Base-by-base conservation (phyloP, 2,797 vertebrate species). In the Kryptolebias ocellatus region DNA sequence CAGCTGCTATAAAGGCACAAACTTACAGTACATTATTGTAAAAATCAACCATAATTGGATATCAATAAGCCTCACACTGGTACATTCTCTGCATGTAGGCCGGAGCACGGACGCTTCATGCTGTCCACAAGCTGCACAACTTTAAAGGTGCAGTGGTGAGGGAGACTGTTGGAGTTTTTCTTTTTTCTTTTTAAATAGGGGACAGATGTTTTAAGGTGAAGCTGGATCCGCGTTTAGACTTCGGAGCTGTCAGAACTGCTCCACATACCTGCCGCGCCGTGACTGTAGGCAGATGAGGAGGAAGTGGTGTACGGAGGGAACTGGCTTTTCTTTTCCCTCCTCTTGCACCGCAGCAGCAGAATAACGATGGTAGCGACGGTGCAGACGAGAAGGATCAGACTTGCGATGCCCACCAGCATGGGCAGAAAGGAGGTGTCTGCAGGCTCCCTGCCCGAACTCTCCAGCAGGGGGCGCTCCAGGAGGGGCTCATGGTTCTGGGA, bases 271-370 rank as follows among this genome's bases (percentile, higher is more conserved):
- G 65, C 18, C 5, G 86, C 66, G 51, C 90, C 72, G 5, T 70
- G 88, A 79, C 87, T 92, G 63, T 95, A 95, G 61, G 94, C 94
- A 0, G 93, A 81, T 29, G 92, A 93, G 5, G 94, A 93, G 4
- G 94, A 95, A 45, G 86, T 91, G 59, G 91, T 14, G 63, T 94
- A 95, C 1, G 93, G 83, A 7, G 93, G 90, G 27, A 76, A 82
- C 79, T 89, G 86, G 53, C 49, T 79, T 61, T 93, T 92, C 77
- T 92, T 85, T 51, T 89, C 86, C 64, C 71, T 90, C 69, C 76
- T 83, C 73, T 91, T 92, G 64, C 76, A 79, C 67, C 91, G 83
- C 55, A 94, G n/a, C 73, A 95, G 77, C 14, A 95, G 70, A 53
- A 93, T 52, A 4, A 90, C 84, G 2, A 92, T 24, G 12, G 78